Evolutionary conservation across 2,888 invertebrate species (phyloP).

Genomic region (Fabriciana adippe): DNA sequence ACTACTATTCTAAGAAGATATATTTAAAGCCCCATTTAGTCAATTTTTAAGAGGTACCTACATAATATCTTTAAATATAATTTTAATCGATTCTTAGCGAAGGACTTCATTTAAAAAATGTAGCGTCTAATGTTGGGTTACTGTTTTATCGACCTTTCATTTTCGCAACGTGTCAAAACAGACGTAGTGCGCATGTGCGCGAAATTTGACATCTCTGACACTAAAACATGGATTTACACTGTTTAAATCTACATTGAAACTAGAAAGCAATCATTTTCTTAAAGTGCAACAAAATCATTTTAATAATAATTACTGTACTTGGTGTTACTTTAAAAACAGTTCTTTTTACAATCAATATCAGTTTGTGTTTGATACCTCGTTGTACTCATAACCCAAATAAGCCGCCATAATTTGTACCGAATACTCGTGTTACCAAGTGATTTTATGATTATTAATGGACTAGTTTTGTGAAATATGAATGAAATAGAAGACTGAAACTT

Average conservation of each 20-base stretch:
- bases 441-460: slow-evolving; percentile 26
- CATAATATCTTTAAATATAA: neutral
- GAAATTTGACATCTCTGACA: slow-evolving; percentile 64
- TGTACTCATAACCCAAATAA: slow-evolving; percentile 41
- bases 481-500: slow-evolving; percentile 26
- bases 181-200: slow-evolving; percentile 61
- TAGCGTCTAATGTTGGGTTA: slow-evolving; percentile 18
- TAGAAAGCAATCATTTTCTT: slow-evolving; percentile 41
- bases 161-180: slow-evolving; percentile 57
- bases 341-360: slow-evolving; percentile 1
- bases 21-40: too few species aligned
- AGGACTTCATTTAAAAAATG: too few species aligned
- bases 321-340: slow-evolving; percentile 21
- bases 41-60: neutral
- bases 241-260: slow-evolving; percentile 37
- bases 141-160: slow-evolving; percentile 67
- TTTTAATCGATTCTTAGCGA: neutral
- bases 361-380: slow-evolving; percentile 8
- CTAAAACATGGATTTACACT: slow-evolving; percentile 46
- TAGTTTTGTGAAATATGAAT: slow-evolving; percentile 31
- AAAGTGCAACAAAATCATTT: slow-evolving; percentile 21
- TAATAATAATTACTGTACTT: slow-evolving; percentile 3
- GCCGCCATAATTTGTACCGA: slow-evolving; percentile 60
- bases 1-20: too few species aligned
- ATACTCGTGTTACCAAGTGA: slow-evolving; percentile 31